Percentiles rank a stretch among this genome's conserved stretches.
These are phyloP conservation scores for Loris lydekkerianus DNA, from an alignment of 2,797 vertebrate genomes.

Conservation along the genomic window DNA sequence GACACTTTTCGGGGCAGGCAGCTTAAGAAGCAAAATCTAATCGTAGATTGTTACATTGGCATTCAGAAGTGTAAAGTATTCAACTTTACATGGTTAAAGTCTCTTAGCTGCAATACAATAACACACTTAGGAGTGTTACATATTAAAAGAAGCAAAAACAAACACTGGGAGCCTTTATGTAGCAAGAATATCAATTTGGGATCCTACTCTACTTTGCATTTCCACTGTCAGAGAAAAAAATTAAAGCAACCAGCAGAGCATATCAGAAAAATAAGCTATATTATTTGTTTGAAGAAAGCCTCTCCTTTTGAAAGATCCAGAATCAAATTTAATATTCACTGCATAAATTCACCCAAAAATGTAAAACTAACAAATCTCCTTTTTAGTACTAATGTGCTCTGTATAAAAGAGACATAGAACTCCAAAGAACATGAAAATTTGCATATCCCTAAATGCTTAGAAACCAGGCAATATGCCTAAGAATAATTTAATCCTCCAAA, in stretches of 20 bases:
- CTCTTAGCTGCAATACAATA: constrained; percentile 71
- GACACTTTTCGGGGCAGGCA: constrained; percentile 64
- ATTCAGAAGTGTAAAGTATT: constrained; percentile 75
- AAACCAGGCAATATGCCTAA: constrained; percentile 82
- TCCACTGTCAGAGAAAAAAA: constrained; percentile 65
- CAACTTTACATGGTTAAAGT: constrained; percentile 72
- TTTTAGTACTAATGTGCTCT: constrained; percentile 79
- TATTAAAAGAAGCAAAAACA: constrained; percentile 79
- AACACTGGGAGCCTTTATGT: constrained; percentile 39
- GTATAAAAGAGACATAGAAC: constrained; percentile 78
- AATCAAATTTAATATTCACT: constrained; percentile 80
- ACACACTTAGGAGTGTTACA: constrained; percentile 45
- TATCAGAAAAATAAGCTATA: constrained; percentile 75
- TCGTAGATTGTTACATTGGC: constrained; percentile 62
- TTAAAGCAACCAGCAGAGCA: constrained; percentile 36
- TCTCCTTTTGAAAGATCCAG: constrained; percentile 67
- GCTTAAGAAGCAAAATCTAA: constrained; percentile 78
- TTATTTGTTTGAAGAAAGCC: constrained; percentile 72
- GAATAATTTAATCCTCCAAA: constrained; percentile 83
- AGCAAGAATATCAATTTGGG: constrained; percentile 75
- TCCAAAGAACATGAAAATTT: constrained; percentile 77
- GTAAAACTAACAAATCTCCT: constrained; percentile 78
- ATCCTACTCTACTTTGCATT: constrained; percentile 67
- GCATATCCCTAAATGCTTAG: constrained; percentile 81
- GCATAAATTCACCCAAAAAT: constrained; percentile 82